phyloP scores from a whole-genome alignment of 1,140 invertebrate genomes.

The Drosophila suzukii region DNA sequence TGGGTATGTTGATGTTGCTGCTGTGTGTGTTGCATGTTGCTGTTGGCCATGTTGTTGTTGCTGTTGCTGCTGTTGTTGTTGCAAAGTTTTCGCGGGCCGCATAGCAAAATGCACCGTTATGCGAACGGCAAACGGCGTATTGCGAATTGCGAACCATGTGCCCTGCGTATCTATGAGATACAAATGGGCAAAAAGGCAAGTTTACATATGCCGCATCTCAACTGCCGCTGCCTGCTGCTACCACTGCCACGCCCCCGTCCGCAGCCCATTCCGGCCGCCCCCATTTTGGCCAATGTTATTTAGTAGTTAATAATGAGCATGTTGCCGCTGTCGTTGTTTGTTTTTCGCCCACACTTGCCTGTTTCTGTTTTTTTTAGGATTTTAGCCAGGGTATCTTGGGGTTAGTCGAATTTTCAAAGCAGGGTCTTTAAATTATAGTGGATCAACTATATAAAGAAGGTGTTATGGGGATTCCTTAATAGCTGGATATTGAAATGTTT shows the following conservation, averaged over 20 bases:
- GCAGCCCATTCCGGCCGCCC: neutral
- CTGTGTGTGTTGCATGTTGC: conserved; percentile 9
- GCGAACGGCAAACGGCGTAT: conserved; percentile 29
- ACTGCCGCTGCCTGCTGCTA: neutral
- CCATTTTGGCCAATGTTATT: conserved; percentile 74
- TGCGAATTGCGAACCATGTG: conserved; percentile 17
- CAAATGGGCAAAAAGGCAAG: conserved; percentile 64
- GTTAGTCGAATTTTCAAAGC: neutral
- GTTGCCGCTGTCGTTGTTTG: conserved; percentile 76
- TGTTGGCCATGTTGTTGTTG: conserved; percentile 23
- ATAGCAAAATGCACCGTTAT: conserved; percentile 81
- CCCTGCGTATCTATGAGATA: conserved; percentile 75
- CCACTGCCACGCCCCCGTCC: conserved; percentile 8
- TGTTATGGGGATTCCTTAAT: too few relatives aligned
- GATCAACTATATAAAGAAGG: too few relatives aligned
- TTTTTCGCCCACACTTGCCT: conserved; percentile 32
- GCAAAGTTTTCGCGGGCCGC: conserved; percentile 67
- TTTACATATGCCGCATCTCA: conserved; percentile 63
- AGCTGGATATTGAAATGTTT: too few relatives aligned
- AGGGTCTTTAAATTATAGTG: too few relatives aligned
- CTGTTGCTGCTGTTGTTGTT: conserved; percentile 20
- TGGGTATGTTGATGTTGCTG: conserved; percentile 8
- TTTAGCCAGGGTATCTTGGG: neutral
- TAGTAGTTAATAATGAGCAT: conserved; percentile 83
- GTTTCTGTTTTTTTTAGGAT: neutral